A percentile compares a stretch with the other conserved stretches of the same genome.
These are phyloP conservation scores for Diorhabda elongata DNA, from an alignment of 1,140 invertebrate species.

Conservation along the genomic window DNA sequence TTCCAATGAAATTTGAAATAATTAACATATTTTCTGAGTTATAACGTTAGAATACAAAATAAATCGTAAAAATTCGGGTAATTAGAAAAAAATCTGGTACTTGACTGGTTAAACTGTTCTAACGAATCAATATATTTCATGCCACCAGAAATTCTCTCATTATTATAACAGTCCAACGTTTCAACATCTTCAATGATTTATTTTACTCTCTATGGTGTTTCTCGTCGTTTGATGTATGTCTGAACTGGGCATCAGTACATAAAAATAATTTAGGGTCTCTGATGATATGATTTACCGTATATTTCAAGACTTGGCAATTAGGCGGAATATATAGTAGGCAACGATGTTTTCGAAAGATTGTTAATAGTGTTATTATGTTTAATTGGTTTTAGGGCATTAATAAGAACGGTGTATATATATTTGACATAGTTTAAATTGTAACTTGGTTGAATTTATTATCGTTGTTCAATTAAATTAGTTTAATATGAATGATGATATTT, in stretches of 20 bases:
- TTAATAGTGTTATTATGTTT: slow-evolving; percentile 11
- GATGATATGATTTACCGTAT: slow-evolving; percentile 6
- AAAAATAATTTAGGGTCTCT: slow-evolving; percentile 11
- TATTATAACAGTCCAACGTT: slow-evolving; percentile 4
- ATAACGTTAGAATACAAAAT: too few species aligned
- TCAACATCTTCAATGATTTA: slow-evolving; percentile 9
- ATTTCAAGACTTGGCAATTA: slow-evolving; percentile 8
- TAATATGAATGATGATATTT: too few species aligned
- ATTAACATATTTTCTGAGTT: too few species aligned
- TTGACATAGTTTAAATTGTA: too few species aligned
- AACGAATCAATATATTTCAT: slow-evolving; percentile 5
- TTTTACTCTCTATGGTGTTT: slow-evolving; percentile 1
- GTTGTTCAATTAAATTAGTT: too few species aligned
- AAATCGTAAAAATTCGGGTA: too few species aligned
- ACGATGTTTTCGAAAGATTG: not conserved
- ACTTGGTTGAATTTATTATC: too few species aligned
- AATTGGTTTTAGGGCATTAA: slow-evolving; percentile 1
- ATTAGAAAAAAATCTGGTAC: too few species aligned
- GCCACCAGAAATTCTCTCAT: slow-evolving; percentile 11
- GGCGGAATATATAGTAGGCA: not conserved
- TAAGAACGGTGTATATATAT: not conserved
- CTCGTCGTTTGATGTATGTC: slow-evolving; percentile 2
- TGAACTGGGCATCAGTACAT: slow-evolving; percentile 5
- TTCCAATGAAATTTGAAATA: too few species aligned
- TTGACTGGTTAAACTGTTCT: not conserved